Evolutionary conservation across 1,140 invertebrate genomes (phyloP).

Genomic region (Ooceraea biroi): DNA sequence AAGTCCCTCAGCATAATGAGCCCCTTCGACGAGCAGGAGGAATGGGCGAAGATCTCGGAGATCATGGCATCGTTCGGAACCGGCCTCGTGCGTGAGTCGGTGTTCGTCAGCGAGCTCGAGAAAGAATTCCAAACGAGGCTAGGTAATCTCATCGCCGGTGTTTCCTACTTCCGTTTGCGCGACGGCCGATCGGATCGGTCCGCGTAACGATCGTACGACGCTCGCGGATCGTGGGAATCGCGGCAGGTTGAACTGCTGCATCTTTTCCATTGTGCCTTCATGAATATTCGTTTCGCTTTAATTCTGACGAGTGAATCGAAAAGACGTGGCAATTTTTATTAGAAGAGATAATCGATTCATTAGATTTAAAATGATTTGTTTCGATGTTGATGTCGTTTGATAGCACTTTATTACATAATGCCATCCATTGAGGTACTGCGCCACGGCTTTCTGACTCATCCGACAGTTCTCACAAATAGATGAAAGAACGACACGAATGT

Average conservation of each 20-base stretch:
- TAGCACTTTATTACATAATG: too few relatives aligned
- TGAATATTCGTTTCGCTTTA: too few relatives aligned
- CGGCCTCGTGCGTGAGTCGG: constrained; percentile 92
- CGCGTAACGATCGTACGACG: not conserved
- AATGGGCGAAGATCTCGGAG: constrained; percentile 97
- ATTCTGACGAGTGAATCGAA: too few relatives aligned
- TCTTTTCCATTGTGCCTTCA: too few relatives aligned
- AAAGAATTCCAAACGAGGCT: constrained; percentile 92
- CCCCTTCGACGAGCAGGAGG: constrained; percentile 96
- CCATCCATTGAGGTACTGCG: too few relatives aligned
- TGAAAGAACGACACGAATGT: not conserved
- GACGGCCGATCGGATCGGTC: not conserved
- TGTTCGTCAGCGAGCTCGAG: constrained; percentile 94
- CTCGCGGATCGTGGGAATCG: not conserved
- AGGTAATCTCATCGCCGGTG: constrained; percentile 82
- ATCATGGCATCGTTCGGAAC: constrained; percentile 97
- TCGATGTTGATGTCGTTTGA: too few relatives aligned
- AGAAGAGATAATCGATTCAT: too few relatives aligned
- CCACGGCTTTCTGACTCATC: too few relatives aligned
- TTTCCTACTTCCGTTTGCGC: constrained; percentile 2
- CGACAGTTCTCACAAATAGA: not conserved
- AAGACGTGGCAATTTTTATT: too few relatives aligned
- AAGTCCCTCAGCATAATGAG: constrained; percentile 92
- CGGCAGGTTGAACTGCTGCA: too few relatives aligned
- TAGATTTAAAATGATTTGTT: too few relatives aligned